Conservation (phyloP, 2,113 vertebrate genomes). For the Climacteris rufus region DNA sequence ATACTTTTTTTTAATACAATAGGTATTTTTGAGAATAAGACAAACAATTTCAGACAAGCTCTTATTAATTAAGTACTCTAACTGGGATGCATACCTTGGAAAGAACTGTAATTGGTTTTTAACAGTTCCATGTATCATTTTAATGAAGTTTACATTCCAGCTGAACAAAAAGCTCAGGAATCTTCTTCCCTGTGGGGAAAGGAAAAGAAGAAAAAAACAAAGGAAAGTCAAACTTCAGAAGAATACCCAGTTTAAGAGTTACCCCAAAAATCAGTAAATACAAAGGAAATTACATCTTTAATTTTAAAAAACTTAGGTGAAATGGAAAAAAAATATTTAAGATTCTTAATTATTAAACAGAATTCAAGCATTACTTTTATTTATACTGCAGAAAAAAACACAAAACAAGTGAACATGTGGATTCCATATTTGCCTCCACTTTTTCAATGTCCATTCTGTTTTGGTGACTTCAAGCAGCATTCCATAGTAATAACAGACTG, state of each 20-base stretch:
- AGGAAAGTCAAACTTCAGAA: not conserved
- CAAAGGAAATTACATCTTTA: not conserved
- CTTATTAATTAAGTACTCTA: constrained; percentile 1
- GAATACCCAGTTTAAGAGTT: not conserved
- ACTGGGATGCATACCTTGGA: constrained; percentile 78
- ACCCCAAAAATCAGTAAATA: not conserved
- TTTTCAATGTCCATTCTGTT: not conserved
- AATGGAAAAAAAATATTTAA: not conserved
- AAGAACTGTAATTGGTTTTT: constrained; percentile 90
- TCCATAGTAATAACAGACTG: not conserved
- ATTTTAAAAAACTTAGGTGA: not conserved
- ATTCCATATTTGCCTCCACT: not conserved
- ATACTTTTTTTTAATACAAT: not conserved
- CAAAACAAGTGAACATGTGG: not conserved
- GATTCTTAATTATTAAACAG: not conserved
- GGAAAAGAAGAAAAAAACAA: not conserved
- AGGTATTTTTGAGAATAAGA: not conserved
- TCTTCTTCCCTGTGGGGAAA: constrained; percentile 82
- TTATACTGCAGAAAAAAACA: not conserved
- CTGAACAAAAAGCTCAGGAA: constrained; percentile 92
- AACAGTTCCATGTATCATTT: constrained; percentile 89
- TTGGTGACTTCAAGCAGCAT: not conserved
- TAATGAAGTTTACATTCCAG: constrained; percentile 89
- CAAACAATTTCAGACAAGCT: not conserved
- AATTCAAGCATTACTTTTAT: not conserved